Evolutionary conservation across 2,888 invertebrate species (phyloP), one percentile per base, ranked within the genome.

Genomic region (Ormyrus rosae): DNA sequence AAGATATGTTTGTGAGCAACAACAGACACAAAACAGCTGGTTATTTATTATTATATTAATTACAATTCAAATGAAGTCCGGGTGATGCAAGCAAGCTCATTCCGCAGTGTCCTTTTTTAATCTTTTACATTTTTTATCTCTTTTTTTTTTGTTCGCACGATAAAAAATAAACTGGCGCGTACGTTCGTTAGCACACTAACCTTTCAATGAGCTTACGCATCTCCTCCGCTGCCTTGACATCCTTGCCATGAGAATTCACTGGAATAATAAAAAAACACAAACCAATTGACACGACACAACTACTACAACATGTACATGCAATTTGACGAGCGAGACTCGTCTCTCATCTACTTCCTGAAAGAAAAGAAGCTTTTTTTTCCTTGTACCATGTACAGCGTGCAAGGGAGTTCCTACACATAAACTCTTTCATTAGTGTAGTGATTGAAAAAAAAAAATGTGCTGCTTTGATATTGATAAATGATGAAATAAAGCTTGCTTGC

Each of bases 121-220:
- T 55, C 55, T 63, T 51, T 61, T 63, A n/a, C 11, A 56, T 8
- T 58, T 34, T 34, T 19, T 10, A 8, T 50, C 58, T 13, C 56
- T 19, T 11, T 48, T 8, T 8, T 65, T 64, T 6, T 2, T 46
- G 6, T 46, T 46, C n/a, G 46, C 46, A n/a, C 10, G 11, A 11
- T n/a, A n/a, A 11, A 8, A 34, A 53, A 45, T 45, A 63, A 11
- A 63, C 7, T 65, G 11, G 60, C 10, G 34, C 34, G 34, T 34
- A 34, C 4, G 34, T 34, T 73, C 51, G 81, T 81, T 78, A 81
- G 72, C 76, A 79, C 70, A 95, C 95, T 96, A 95, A 97, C 97
- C 97, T 97, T 95, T 97, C 97, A 93, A 97, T 96, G 93, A 97
- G 96, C 95, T 97, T 97, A 93, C 97, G 95, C 96, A 97, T 97